Conservation (phyloP, 2,113 vertebrate species). For the Nesoenas mayeri region DNA sequence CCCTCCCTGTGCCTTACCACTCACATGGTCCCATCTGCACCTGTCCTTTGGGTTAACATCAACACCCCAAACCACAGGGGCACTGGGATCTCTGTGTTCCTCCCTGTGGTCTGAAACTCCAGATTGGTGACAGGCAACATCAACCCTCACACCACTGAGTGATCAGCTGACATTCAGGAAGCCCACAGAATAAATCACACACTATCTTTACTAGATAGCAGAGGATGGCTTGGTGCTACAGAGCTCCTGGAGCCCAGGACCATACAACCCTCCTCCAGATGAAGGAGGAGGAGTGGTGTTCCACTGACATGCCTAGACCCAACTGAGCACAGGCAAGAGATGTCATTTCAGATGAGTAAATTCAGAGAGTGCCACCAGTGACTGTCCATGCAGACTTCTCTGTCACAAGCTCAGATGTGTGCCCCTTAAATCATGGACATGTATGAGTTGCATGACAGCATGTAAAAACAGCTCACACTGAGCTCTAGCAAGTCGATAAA, state of each 20-base stretch:
- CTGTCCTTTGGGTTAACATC: neutral
- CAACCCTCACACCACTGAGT: neutral
- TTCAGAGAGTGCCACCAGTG: neutral
- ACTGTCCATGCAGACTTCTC: accelerated
- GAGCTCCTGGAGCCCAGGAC: accelerated
- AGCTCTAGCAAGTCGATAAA: neutral
- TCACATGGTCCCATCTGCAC: accelerated
- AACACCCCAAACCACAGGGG: neutral
- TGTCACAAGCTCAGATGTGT: neutral
- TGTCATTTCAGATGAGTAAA: neutral
- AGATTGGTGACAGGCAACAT: neutral
- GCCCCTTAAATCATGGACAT: accelerated
- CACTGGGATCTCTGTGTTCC: neutral
- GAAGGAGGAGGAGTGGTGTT: neutral
- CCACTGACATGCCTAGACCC: neutral
- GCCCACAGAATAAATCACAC: neutral
- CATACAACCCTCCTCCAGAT: neutral
- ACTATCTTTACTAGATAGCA: neutral
- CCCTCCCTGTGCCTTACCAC: neutral
- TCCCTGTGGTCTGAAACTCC: neutral
- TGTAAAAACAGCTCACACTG: neutral
- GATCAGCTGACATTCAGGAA: neutral
- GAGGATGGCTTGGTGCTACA: neutral
- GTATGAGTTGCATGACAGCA: accelerated
- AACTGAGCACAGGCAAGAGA: neutral